Percentiles rank a stretch among this genome's conserved stretches.
These are phyloP conservation scores for Cephus runcator DNA, from an alignment of 2,888 invertebrate genomes.

Conservation along the genomic window DNA sequence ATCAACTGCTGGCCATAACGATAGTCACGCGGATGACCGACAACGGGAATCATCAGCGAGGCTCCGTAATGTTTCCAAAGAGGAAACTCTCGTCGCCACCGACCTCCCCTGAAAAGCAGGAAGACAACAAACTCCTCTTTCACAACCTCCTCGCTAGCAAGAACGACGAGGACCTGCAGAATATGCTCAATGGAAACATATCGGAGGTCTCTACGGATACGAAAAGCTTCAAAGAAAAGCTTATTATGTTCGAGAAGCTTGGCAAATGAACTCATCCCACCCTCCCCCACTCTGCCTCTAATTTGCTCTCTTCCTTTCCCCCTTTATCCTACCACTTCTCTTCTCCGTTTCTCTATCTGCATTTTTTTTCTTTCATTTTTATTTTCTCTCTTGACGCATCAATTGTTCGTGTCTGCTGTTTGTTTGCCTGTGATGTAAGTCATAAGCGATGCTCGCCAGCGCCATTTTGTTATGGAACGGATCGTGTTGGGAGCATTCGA, in stretches of 20 bases:
- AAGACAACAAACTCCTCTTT: slow-evolving; percentile 57
- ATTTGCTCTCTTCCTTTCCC: background rate
- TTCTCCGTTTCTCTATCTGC: background rate
- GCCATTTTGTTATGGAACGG: too few species aligned
- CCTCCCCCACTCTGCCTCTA: background rate
- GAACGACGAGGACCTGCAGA: slow-evolving; percentile 61
- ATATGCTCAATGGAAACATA: slow-evolving; percentile 63
- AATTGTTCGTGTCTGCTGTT: too few species aligned
- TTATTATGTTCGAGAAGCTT: slow-evolving; percentile 63
- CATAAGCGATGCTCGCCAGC: too few species aligned
- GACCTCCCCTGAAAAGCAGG: slow-evolving; percentile 53
- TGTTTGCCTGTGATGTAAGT: too few species aligned
- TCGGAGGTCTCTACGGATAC: slow-evolving; percentile 62
- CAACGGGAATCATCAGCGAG: slow-evolving; percentile 53
- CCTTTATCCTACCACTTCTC: background rate
- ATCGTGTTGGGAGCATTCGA: too few species aligned
- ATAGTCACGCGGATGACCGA: slow-evolving; percentile 58
- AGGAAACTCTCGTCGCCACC: slow-evolving; percentile 55
- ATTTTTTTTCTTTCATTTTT: too few species aligned
- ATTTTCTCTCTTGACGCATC: too few species aligned
- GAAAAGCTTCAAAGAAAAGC: slow-evolving; percentile 61
- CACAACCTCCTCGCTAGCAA: slow-evolving; percentile 55
- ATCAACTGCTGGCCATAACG: slow-evolving; percentile 56
- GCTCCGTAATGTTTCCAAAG: slow-evolving; percentile 49
- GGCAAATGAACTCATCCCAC: slow-evolving; percentile 50